A percentile compares a stretch with the other conserved stretches of the same genome.
Conservation (phyloP, 2,888 invertebrate genomes). For the Polydrusus tereticollis region DNA sequence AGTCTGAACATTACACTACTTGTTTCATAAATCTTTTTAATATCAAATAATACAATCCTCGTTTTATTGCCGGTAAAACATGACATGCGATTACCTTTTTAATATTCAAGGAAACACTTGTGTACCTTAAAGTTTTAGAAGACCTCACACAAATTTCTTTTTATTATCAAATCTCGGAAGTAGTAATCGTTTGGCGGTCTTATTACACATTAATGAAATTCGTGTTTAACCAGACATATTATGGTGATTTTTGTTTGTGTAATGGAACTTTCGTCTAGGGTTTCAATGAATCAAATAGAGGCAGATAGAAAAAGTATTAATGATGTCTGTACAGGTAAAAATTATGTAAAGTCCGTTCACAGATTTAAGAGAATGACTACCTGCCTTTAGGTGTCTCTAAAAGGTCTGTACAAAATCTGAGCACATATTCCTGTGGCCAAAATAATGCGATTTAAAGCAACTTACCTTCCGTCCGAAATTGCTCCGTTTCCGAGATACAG, state of each 20-base stretch:
- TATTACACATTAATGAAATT: conserved; percentile 5
- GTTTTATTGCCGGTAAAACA: not conserved
- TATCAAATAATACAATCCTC: not conserved
- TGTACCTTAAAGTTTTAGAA: not conserved
- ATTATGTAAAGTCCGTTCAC: no score
- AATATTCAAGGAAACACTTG: conserved; percentile 8
- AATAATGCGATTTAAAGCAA: no score
- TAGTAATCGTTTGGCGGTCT: conserved; percentile 7
- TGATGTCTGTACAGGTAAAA: no score
- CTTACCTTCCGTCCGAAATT: no score
- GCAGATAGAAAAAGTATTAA: no score
- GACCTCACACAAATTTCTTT: conserved; percentile 11
- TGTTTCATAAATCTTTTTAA: not conserved
- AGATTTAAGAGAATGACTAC: no score
- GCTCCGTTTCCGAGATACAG: no score
- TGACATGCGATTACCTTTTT: conserved; percentile 1
- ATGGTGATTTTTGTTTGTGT: not conserved
- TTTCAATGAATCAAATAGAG: not conserved
- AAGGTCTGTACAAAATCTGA: no score
- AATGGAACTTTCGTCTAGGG: not conserved
- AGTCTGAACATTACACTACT: not conserved
- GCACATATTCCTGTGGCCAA: no score
- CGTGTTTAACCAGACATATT: conserved; percentile 1
- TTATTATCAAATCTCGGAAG: conserved; percentile 14
- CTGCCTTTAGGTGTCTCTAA: no score